These are phyloP conservation scores for Dendrocincla tyrannina DNA, from an alignment of 2,797 vertebrate genomes.

Conservation along the genomic window DNA sequence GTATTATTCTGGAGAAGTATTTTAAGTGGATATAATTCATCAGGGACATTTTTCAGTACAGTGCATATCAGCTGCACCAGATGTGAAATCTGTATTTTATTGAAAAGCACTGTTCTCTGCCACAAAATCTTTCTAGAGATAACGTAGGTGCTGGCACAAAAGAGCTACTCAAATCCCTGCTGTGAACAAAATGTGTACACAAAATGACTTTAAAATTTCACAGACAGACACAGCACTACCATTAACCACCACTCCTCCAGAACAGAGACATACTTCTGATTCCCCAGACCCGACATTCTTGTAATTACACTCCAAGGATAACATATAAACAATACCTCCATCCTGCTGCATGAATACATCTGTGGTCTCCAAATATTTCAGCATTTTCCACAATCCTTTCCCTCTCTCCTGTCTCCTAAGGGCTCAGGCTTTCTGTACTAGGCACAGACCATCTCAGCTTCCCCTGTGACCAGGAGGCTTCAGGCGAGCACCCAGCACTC, in stretches of 20 bases:
- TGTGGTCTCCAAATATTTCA: slow-evolving; percentile 76
- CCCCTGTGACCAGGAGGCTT: background rate
- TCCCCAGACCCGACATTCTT: background rate
- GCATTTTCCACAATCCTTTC: slow-evolving; percentile 66
- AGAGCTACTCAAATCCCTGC: background rate
- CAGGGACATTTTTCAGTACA: background rate
- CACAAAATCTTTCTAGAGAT: background rate
- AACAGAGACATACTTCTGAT: background rate
- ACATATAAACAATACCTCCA: slow-evolving; percentile 66
- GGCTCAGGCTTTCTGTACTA: background rate
- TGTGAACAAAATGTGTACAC: background rate
- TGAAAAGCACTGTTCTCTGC: background rate
- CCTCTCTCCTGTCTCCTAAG: background rate
- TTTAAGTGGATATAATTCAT: slow-evolving; percentile 18
- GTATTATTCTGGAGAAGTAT: background rate
- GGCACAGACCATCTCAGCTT: background rate
- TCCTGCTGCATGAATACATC: slow-evolving; percentile 71
- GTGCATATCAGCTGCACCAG: background rate
- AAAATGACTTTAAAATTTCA: background rate
- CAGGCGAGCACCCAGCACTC: background rate
- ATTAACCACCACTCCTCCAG: background rate
- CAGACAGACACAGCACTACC: background rate
- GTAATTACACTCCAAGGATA: background rate
- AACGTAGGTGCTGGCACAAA: background rate
- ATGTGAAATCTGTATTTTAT: background rate